Evolutionary conservation across 2,797 vertebrate species (phyloP).

Genomic region (Anisognathus igniventris): DNA sequence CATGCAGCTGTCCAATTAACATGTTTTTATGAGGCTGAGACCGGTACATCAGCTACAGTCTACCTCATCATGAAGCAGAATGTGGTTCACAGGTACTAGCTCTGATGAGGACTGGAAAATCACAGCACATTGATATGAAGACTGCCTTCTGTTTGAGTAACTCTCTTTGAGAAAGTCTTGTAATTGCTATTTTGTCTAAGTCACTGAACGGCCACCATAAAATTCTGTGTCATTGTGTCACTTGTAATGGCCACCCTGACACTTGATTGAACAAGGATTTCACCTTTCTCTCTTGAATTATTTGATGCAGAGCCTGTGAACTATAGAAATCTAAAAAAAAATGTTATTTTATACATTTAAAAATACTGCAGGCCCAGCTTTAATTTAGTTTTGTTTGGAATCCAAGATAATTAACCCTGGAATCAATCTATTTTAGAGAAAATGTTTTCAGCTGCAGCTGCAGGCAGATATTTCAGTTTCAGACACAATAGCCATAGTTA

Average conservation of each 20-base stretch:
- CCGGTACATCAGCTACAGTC: not conserved
- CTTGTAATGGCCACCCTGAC: not conserved
- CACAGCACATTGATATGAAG: not conserved
- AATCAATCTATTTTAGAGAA: constrained; percentile 38
- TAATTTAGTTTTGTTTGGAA: constrained; percentile 40
- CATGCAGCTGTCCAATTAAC: not conserved
- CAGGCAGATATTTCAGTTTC: constrained; percentile 23
- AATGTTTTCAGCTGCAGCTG: constrained; percentile 21
- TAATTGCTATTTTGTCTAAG: not conserved
- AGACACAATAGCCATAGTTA: constrained; percentile 39
- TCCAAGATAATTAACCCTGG: constrained; percentile 31
- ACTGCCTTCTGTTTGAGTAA: not conserved
- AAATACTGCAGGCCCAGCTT: not conserved
- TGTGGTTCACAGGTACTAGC: not conserved
- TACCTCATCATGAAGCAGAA: not conserved
- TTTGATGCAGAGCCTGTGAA: not conserved
- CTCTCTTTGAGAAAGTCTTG: not conserved
- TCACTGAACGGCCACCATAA: not conserved
- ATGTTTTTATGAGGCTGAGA: not conserved
- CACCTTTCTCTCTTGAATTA: not conserved
- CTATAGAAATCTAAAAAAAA: not conserved
- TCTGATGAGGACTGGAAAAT: not conserved
- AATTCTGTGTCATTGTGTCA: not conserved
- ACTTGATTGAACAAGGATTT: not conserved
- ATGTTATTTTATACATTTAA: not conserved